Percentiles rank a stretch among this genome's conserved stretches.
Evolutionary conservation across 2,888 invertebrate genomes (phyloP).

Genomic region (Clusia tigrina): DNA sequence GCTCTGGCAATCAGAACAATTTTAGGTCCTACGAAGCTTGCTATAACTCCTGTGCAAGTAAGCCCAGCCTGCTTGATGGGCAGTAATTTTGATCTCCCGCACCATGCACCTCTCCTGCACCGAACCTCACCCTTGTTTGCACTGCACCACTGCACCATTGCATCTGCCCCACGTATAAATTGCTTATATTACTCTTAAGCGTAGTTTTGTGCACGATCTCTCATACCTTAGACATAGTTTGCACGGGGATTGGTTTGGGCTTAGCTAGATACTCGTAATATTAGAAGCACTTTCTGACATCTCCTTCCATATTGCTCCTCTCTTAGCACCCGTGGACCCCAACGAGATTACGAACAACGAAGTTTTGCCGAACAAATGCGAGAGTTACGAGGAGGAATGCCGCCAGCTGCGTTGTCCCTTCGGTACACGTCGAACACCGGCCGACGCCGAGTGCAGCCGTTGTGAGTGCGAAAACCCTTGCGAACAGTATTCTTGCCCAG

Average conservation of each 20-base stretch:
- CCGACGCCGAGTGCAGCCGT: slow-evolving; percentile 70
- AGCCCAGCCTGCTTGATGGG: slow-evolving; percentile 47
- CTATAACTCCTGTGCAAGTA: slow-evolving; percentile 69
- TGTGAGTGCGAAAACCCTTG: slow-evolving; percentile 84
- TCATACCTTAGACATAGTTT: slow-evolving; percentile 32
- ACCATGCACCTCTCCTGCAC: slow-evolving; percentile 22
- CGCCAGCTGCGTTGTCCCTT: slow-evolving; percentile 73
- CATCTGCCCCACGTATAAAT: slow-evolving; percentile 19
- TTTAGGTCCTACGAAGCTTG: slow-evolving; percentile 80
- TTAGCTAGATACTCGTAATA: too few species aligned
- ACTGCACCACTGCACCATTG: slow-evolving; percentile 26
- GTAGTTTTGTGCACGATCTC: slow-evolving; percentile 40
- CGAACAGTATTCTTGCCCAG: slow-evolving; percentile 68
- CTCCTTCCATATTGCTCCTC: not conserved
- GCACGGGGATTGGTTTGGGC: slow-evolving; percentile 27
- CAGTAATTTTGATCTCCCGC: slow-evolving; percentile 16
- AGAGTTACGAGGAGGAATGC: slow-evolving; percentile 71
- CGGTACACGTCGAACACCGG: slow-evolving; percentile 73
- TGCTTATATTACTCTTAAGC: slow-evolving; percentile 30
- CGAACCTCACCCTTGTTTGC: slow-evolving; percentile 15
- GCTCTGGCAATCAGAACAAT: slow-evolving; percentile 87
- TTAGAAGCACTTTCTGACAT: too few species aligned
- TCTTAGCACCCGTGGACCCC: slow-evolving; percentile 36
- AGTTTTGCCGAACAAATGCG: slow-evolving; percentile 66
- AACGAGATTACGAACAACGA: slow-evolving; percentile 38